These are phyloP conservation scores for Drosophila lacteicornis DNA, from an alignment of 1,140 invertebrate genomes.

Conservation along the genomic window DNA sequence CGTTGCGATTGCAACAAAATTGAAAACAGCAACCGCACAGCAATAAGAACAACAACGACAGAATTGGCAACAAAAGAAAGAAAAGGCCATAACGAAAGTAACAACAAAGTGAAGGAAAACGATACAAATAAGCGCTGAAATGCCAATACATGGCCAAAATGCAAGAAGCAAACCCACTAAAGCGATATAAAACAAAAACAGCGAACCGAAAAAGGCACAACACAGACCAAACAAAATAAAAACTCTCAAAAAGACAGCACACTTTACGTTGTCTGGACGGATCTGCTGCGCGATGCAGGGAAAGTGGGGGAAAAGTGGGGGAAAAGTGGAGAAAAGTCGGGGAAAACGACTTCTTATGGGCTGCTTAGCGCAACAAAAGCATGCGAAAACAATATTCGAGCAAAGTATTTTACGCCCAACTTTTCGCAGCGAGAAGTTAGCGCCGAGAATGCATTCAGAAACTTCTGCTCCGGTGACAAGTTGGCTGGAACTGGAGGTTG, in stretches of 20 bases:
- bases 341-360: conserved; percentile 51
- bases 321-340: conserved; percentile 4
- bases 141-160: conserved; percentile 76
- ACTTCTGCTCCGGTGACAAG: conserved; percentile 68
- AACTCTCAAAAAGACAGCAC: conserved; percentile 70
- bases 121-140: conserved; percentile 81
- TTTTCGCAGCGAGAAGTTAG: conserved; percentile 80
- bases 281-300: background rate
- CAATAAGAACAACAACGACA: conserved; percentile 20
- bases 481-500: conserved; percentile 30
- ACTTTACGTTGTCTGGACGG: conserved; percentile 67
- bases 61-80: conserved; percentile 24
- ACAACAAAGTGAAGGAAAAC: conserved; percentile 78
- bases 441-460: conserved; percentile 74
- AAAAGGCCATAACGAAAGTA: conserved; percentile 46
- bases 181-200: conserved; percentile 34
- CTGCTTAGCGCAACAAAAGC: conserved; percentile 78
- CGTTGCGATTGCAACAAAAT: conserved; percentile 65
- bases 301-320: background rate
- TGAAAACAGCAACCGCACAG: conserved; percentile 67
- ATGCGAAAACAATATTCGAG: conserved; percentile 80
- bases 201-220: conserved; percentile 33
- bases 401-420: conserved; percentile 78
- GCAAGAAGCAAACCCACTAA: conserved; percentile 40
- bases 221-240: conserved; percentile 60